Percentiles rank a stretch among this genome's conserved stretches.
These are phyloP conservation scores for Chrysolina haemoptera DNA, from an alignment of 2,888 invertebrate species.

Conservation along the genomic window DNA sequence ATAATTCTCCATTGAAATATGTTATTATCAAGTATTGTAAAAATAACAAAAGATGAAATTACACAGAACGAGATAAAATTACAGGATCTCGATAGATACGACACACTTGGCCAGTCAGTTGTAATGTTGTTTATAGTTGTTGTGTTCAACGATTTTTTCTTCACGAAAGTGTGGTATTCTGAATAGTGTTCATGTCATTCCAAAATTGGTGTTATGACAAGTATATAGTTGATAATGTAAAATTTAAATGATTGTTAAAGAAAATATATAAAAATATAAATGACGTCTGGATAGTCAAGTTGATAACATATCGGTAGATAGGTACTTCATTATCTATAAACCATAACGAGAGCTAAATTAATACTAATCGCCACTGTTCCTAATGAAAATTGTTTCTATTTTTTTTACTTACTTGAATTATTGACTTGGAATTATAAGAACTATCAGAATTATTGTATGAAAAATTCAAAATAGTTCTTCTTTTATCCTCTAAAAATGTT, in stretches of 20 bases:
- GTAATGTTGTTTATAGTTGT: constrained; percentile 39
- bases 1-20: not conserved
- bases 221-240: no score
- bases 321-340: no score
- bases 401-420: no score
- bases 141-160: constrained; percentile 32
- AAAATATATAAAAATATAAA: not conserved
- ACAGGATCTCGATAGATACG: constrained; percentile 30
- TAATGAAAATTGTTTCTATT: no score
- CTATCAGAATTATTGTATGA: no score
- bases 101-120: constrained; percentile 43
- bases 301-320: no score
- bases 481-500: no score
- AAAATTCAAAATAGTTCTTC: no score
- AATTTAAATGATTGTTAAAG: not conserved
- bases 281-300: no score
- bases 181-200: not conserved
- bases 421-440: no score
- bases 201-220: not conserved
- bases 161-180: not conserved
- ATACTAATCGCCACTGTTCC: no score
- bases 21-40: constrained; percentile 9
- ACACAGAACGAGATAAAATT: constrained; percentile 20
- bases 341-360: no score
- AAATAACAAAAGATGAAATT: constrained; percentile 29